These are phyloP conservation scores for Hemistola chrysoprasaria DNA, from an alignment of 2,888 invertebrate genomes.

Conservation along the genomic window DNA sequence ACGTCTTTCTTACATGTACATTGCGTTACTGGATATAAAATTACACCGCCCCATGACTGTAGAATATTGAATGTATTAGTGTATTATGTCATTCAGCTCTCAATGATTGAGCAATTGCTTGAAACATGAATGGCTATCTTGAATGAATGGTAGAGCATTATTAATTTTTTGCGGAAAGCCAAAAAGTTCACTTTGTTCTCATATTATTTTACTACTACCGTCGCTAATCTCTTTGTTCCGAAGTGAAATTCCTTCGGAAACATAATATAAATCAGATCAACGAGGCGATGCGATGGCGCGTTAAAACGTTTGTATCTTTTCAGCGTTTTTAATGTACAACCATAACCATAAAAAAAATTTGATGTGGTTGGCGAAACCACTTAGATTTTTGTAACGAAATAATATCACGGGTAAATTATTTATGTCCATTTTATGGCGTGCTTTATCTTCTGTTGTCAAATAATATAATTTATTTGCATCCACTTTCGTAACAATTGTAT, in stretches of 20 bases:
- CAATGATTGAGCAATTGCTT: too few species aligned
- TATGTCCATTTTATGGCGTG: slow-evolving; percentile 27
- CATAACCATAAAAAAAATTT: slow-evolving; percentile 41
- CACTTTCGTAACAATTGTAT: slow-evolving; percentile 20
- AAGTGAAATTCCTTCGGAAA: slow-evolving; percentile 45
- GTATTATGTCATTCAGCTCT: too few species aligned
- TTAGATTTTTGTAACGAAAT: slow-evolving; percentile 32
- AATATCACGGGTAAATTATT: slow-evolving; percentile 28
- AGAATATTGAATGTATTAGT: too few species aligned
- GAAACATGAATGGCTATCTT: slow-evolving; percentile 52
- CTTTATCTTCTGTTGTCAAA: slow-evolving; percentile 32
- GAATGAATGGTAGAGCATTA: slow-evolving; percentile 44
- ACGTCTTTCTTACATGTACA: slow-evolving; percentile 9
- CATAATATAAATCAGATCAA: slow-evolving; percentile 49
- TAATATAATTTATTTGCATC: slow-evolving; percentile 25
- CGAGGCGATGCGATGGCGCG: slow-evolving; percentile 32
- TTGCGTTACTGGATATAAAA: slow-evolving; percentile 6
- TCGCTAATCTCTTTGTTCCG: slow-evolving; percentile 39
- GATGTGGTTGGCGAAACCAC: slow-evolving; percentile 41
- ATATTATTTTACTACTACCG: slow-evolving; percentile 49
- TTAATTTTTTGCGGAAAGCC: slow-evolving; percentile 47
- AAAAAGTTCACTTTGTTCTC: slow-evolving; percentile 56
- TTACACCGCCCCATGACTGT: too few species aligned
- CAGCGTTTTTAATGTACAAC: slow-evolving; percentile 36
- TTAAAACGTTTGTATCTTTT: slow-evolving; percentile 46